Base-by-base conservation (phyloP, 2,888 invertebrate genomes). In the Idaea dimidiata region DNA sequence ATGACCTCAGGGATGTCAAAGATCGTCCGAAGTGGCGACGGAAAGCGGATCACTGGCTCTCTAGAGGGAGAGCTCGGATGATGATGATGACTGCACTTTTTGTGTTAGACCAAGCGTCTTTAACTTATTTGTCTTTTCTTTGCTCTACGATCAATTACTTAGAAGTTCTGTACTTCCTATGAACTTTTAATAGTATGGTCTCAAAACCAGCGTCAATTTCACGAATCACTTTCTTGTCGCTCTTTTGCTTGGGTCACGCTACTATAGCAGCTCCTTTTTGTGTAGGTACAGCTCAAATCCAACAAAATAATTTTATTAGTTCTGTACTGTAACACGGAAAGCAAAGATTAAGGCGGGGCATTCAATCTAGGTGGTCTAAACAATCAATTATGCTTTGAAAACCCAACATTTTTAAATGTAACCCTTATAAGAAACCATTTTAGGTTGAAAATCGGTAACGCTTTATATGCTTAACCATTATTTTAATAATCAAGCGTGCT, bases 291-390 rank as follows among this genome's bases (percentile, higher is more conserved):
- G 14, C 43, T 43, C 43, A 43, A 43, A 43, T 7, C 43, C 43
- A 43, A 43, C 43, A 43, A 43, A 43, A 43, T 43, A 43, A 43
- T 43, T 43, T n/a, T n/a, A n/a, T n/a, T n/a, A n/a, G n/a, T n/a
- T n/a, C n/a, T 0, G 43, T 43, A 10, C 43, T 43, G 14, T 10
- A 43, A 43, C 43, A 43, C 43, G 43, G 43, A 43, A 43, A 43
- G 14, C 43, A 10, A 43, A 43, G 43, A 43, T 43, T 43, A 43
- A 10, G 43, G 43, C 43, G 43, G 43, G 14, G 43, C 43, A 43
- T 43, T 43, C 43, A 43, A 10, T 43, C 43, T 43, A 43, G 43
- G 43, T 14, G 43, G 43, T 43, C 43, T 43, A 43, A 43, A 43
- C 43, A 43, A 43, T 43, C 43, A 43, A 43, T 43, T 43, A 43